phyloP scores from a whole-genome alignment of 2,797 vertebrate genomes.

The Sarcoramphus papa region DNA sequence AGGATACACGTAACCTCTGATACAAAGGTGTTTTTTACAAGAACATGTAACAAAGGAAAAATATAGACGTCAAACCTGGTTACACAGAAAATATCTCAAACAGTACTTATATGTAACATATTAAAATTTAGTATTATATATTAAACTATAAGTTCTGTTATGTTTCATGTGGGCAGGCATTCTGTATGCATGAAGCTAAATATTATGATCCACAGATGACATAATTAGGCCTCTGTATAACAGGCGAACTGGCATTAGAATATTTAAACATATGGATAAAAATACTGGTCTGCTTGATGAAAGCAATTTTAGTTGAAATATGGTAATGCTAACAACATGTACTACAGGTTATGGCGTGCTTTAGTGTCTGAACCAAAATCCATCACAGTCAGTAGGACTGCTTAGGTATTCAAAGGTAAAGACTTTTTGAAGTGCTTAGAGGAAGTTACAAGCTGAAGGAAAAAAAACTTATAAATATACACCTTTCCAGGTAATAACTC shows the following conservation, averaged over 20 bases:
- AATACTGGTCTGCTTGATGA: neutral
- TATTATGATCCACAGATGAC: neutral
- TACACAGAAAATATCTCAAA: neutral
- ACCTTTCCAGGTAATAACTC: neutral
- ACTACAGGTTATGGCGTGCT: neutral
- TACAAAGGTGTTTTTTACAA: neutral
- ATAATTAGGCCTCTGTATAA: neutral
- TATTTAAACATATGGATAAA: neutral
- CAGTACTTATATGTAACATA: neutral
- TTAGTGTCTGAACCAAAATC: neutral
- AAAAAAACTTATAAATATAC: neutral
- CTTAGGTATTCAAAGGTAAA: neutral
- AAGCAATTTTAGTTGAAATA: neutral
- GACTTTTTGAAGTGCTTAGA: neutral
- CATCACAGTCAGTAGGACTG: neutral
- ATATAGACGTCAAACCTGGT: neutral
- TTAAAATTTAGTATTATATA: neutral
- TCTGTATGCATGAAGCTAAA: neutral
- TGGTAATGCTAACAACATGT: neutral
- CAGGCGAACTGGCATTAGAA: neutral
- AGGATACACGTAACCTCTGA: fast-evolving
- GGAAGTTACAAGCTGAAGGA: neutral
- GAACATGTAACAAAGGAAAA: neutral
- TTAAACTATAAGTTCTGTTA: neutral
- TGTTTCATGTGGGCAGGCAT: neutral